Evolutionary conservation across 2,113 vertebrate species (phyloP).

Genomic region (Egretta garzetta): DNA sequence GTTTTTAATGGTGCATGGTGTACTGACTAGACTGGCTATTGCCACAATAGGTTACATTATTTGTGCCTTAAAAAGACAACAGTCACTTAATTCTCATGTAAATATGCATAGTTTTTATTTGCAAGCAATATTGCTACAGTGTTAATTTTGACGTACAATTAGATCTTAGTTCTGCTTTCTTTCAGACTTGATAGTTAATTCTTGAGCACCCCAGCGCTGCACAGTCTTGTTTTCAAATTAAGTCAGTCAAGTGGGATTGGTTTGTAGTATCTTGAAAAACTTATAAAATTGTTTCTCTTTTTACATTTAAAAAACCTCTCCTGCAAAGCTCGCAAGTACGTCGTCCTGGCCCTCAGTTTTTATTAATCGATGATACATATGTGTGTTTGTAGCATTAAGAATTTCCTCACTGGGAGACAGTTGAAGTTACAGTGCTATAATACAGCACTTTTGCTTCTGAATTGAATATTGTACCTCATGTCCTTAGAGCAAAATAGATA

Average conservation of each 20-base stretch:
- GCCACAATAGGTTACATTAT: not conserved
- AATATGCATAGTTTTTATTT: not conserved
- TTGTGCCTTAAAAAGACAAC: not conserved
- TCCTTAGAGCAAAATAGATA: slow-evolving; percentile 35
- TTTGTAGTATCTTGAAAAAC: slow-evolving; percentile 4
- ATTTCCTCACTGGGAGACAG: not conserved
- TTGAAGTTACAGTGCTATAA: slow-evolving; percentile 20
- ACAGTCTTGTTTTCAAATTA: slow-evolving; percentile 23
- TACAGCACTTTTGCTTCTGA: slow-evolving; percentile 37
- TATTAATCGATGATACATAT: not conserved
- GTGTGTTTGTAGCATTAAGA: slow-evolving; percentile 35
- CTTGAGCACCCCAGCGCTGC: slow-evolving; percentile 40
- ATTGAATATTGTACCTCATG: slow-evolving; percentile 38
- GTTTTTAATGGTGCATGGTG: not conserved
- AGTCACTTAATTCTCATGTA: not conserved
- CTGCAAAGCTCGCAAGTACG: slow-evolving; percentile 32
- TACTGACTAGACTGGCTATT: not conserved
- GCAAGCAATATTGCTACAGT: not conserved
- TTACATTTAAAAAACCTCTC: not conserved
- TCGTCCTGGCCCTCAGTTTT: not conserved
- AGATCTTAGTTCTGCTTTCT: not conserved
- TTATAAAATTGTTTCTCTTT: slow-evolving; percentile 3
- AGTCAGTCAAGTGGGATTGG: slow-evolving; percentile 68
- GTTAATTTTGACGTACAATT: not conserved
- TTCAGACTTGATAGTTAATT: slow-evolving; percentile 16